Conservation (phyloP, 2,888 invertebrate genomes). For the Aleiodes alternator region DNA sequence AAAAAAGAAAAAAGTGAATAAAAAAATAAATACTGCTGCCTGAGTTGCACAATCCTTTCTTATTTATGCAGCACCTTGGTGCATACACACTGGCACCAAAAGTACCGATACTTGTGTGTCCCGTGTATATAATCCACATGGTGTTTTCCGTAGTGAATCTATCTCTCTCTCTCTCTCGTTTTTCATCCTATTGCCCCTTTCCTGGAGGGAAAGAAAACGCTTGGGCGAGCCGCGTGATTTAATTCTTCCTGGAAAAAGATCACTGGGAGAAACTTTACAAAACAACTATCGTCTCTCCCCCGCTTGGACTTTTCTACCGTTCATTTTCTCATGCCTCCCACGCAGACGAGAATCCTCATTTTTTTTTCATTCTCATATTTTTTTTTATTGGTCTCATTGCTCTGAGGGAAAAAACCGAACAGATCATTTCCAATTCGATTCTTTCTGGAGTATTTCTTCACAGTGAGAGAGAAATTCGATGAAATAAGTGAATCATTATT, state of each 20-base stretch:
- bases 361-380: background rate
- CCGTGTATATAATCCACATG: conserved; percentile 18
- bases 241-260: conserved; percentile 46
- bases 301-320: conserved; percentile 2
- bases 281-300: conserved; percentile 7
- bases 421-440: background rate
- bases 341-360: conserved; percentile 6
- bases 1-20: background rate
- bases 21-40: background rate
- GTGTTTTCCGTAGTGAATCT: conserved; percentile 10
- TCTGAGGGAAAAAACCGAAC: no score
- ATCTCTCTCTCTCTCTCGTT: conserved; percentile 22
- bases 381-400: background rate
- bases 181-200: background rate
- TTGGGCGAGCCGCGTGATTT: conserved; percentile 36
- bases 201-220: conserved; percentile 29
- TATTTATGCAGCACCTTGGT: background rate
- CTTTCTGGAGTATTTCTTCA: no score
- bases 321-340: conserved; percentile 38
- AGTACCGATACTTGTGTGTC: conserved; percentile 49
- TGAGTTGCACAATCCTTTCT: conserved; percentile 1
- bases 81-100: conserved; percentile 4
- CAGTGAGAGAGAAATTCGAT: no score
- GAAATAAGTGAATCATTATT: no score
- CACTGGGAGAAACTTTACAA: conserved; percentile 17